Percentiles rank a stretch among this genome's conserved stretches.
Conservation (phyloP, 2,113 vertebrate species). For the Clarias magur region DNA sequence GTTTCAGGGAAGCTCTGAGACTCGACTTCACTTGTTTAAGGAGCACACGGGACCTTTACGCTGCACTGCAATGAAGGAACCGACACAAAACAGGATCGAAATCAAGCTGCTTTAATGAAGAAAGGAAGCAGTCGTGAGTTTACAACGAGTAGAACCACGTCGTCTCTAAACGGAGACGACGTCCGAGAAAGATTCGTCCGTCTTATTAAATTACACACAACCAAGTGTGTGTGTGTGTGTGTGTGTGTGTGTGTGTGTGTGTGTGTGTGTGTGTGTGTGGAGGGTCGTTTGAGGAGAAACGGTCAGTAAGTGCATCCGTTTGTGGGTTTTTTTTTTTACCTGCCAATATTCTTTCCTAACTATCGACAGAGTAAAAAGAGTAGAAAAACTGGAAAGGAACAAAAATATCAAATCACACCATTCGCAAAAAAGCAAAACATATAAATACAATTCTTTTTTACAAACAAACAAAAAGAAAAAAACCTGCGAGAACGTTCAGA, state of each 20-base stretch:
- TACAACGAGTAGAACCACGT: background rate
- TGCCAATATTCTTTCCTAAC: slow-evolving; percentile 16
- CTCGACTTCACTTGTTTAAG: no score
- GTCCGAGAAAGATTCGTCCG: background rate
- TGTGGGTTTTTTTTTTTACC: background rate
- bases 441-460: slow-evolving; percentile 47
- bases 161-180: background rate
- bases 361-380: slow-evolving; percentile 39
- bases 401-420: background rate
- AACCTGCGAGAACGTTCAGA: background rate
- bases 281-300: background rate
- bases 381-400: slow-evolving; percentile 40
- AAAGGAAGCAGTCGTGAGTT: slow-evolving; percentile 30
- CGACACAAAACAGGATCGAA: background rate
- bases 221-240: no score
- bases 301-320: slow-evolving; percentile 19
- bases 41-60: background rate
- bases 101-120: slow-evolving; percentile 42
- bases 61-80: background rate
- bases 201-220: background rate
- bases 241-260: no score
- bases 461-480: slow-evolving; percentile 27
- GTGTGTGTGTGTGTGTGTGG: no score
- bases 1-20: no score
- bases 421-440: slow-evolving; percentile 23